Conservation (phyloP, 2,888 invertebrate genomes). For the Exocentrus adspersus region DNA sequence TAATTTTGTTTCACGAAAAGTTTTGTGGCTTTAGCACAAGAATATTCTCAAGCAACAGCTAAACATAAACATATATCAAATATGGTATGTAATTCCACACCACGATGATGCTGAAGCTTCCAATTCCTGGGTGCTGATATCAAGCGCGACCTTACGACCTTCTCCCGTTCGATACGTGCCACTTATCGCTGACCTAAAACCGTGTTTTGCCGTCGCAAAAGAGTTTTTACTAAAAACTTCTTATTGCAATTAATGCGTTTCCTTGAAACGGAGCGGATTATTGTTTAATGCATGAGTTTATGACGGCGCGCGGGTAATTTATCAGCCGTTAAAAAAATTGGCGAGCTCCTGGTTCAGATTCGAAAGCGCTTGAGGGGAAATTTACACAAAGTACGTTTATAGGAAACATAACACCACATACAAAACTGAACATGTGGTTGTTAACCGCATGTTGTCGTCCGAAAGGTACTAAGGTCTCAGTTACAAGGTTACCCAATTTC, state of each 20-base stretch:
- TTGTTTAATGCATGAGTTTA: not conserved
- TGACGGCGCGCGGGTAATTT: not conserved
- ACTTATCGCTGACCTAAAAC: not conserved
- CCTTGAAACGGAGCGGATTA: not conserved
- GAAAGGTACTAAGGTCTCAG: no score
- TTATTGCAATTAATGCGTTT: not conserved
- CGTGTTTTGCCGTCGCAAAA: not conserved
- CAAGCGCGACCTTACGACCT: not conserved
- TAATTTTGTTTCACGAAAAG: not conserved
- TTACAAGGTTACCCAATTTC: no score
- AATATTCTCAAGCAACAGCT: not conserved
- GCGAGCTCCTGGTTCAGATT: no score
- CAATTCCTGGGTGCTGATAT: not conserved
- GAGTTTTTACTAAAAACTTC: not conserved
- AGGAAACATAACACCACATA: no score
- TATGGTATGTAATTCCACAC: not conserved
- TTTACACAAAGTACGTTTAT: no score
- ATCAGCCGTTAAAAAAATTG: no score
- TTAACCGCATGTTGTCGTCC: no score
- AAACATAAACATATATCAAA: not conserved
- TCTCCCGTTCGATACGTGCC: not conserved
- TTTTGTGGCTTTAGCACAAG: no score
- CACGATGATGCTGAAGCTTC: not conserved
- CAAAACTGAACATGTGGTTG: no score
- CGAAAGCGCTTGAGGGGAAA: no score